These are phyloP conservation scores for Thalassaphorura encarpata DNA, from an alignment of 1,140 invertebrate species.

Conservation along the genomic window DNA sequence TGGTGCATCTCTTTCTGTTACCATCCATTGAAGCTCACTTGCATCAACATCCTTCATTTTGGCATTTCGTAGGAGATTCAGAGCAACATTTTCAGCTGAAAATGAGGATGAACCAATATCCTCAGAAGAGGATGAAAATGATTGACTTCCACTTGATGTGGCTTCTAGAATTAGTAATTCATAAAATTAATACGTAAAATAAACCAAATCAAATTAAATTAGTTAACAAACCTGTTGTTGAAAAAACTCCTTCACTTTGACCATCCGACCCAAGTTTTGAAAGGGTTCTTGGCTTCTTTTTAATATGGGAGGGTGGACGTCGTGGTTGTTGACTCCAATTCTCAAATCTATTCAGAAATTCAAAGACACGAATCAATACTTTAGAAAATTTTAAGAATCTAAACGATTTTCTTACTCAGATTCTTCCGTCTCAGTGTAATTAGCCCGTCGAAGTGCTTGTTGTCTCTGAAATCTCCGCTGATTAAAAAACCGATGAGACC, in stretches of 20 bases:
- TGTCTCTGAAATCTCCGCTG: conserved; percentile 16
- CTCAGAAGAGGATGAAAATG: conserved; percentile 50
- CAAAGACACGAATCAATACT: background rate
- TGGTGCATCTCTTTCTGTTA: conserved; percentile 66
- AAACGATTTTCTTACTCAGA: conserved; percentile 24
- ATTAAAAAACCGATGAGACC: background rate
- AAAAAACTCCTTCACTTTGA: conserved; percentile 24
- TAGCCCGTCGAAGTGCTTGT: conserved; percentile 31
- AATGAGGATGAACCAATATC: conserved; percentile 42
- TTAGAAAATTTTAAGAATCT: background rate
- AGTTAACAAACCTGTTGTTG: conserved; percentile 19
- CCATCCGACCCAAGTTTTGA: conserved; percentile 25
- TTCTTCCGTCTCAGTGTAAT: conserved; percentile 30
- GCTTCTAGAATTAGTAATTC: conserved; percentile 9
- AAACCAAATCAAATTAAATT: background rate
- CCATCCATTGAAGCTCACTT: conserved; percentile 70
- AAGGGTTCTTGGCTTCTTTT: conserved; percentile 18
- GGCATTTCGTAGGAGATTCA: conserved; percentile 64
- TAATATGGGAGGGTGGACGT: conserved; percentile 25
- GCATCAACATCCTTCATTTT: conserved; percentile 60
- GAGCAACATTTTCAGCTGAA: conserved; percentile 67
- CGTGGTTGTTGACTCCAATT: conserved; percentile 22
- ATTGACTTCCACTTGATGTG: conserved; percentile 13
- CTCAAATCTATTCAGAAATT: conserved; percentile 30
- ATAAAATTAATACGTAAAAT: conserved; percentile 4